Base-by-base conservation (phyloP, 2,888 invertebrate species). In the Erannis defoliaria region DNA sequence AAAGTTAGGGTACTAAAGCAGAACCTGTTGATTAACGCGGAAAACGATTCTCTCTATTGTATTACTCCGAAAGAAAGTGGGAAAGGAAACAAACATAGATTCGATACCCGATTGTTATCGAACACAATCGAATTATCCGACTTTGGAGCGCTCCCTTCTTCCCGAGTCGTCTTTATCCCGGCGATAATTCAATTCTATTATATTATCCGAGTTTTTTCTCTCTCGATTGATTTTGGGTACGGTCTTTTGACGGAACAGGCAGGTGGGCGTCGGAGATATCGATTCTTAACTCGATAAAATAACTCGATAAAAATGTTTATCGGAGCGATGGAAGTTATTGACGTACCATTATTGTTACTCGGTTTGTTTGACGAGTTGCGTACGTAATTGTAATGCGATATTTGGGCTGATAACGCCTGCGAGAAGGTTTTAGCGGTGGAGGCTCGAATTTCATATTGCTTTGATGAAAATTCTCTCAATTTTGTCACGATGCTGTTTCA, bases 151-250 rank as follows among this genome's bases (percentile, higher is more conserved):
- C 72, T 72, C 64, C 74, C 75, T 74, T 71, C 72, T 57, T 66
- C 74, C 67, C 72, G 75, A 78, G 72, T 81, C 81, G 83, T 85
- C 88, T 89, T 88, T 85, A 86, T 88, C 85, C 83, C 76, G 75
- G 83, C 83, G 89, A 93, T 93, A 90, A 93, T 91, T 91, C 89
- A 89, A 91, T 93, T 90, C 87, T 80, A 88, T 93, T 88, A 88
- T 89, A 88, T 88, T 87, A 88, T 86, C 83, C 76, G 80, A 80
- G 71, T 71, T 80, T 86, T 88, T 88, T 86, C 84, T 83, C 84
- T 81, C 80, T 85, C 88, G 86, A 91, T 90, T 91, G 90, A 86
- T 89, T 90, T 80, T 58, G 66, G 73, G 64, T 59, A 46, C 65
- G 67, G 60, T 66, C 67, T 66, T 68, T 67, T 68, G 71, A 67